Evolutionary conservation across 1,140 invertebrate genomes (phyloP), one percentile per base, ranked within the genome.

Genomic region (Drosophila bifasciata): DNA sequence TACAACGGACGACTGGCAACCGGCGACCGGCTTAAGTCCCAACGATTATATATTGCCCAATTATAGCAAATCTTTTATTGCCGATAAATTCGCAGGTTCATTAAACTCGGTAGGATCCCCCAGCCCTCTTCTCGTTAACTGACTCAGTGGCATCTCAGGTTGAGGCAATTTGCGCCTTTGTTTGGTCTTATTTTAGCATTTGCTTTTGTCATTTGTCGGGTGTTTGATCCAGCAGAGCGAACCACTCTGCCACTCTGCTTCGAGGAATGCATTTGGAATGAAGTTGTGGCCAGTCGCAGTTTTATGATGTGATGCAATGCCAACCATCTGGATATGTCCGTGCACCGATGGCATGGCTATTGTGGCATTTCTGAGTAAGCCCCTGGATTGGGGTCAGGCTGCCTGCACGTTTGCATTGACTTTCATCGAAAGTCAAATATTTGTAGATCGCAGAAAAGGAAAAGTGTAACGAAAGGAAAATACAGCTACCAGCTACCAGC

Each of bases 381-480:
- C 41, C 28, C 39, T 50, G 48, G 52, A 85, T 78, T 76, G 81
- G 61, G 81, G 81, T 85, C 81, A 86, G 62, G 59, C 64, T 59
- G 79, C 62, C 74, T 60, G 40, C 67, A 71, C 67, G 76, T 74
- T 76, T 57, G 62, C 58, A 58, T 32, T 39, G 76, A 85, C 80
- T 85, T 85, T 85, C 81, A 86, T 88, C 84, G 81, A 85, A 85
- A 85, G 81, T 88, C 72, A 85, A 85, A 81, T 85, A 85, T 81
- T 85, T 85, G 83, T 70, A 55, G 77, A 85, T 74, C 77, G 67
- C 64, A 74, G 51, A 67, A 86, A 80, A 85, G 66, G 73, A 85
- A 85, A 85, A 74, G 59, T 88, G 73, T 85, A 88, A 78, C 77
- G 74, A 85, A 88, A 81, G 81, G 73, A 85, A 86, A 85, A 81